A percentile compares a stretch with the other conserved stretches of the same genome.
These are phyloP conservation scores for Alloplasta piceator DNA, from an alignment of 2,888 invertebrate species.

Conservation along the genomic window DNA sequence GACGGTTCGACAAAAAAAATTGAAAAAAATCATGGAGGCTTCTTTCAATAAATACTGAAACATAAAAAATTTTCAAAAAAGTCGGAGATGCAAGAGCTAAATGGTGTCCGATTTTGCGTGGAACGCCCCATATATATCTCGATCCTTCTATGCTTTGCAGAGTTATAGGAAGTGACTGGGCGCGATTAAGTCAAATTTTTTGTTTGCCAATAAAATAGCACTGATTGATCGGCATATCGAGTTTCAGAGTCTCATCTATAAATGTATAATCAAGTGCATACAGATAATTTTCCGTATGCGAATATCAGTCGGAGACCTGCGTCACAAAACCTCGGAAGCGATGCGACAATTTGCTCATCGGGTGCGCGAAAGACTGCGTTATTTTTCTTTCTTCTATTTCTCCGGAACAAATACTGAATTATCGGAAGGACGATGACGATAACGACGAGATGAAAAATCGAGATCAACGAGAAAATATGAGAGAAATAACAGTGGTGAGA, in stretches of 20 bases:
- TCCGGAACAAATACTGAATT: conserved; percentile 29
- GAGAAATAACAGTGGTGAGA: conserved; percentile 33
- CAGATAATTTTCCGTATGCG: not conserved
- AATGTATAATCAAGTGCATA: conserved; percentile 11
- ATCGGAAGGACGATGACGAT: not conserved
- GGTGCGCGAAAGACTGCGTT: conserved; percentile 12
- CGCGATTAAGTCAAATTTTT: conserved; percentile 33
- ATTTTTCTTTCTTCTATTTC: conserved; percentile 26
- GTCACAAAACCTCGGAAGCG: conserved; percentile 20
- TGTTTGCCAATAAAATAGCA: conserved; percentile 39
- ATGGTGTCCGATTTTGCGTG: too few species aligned
- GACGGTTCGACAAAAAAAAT: too few species aligned
- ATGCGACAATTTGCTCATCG: conserved; percentile 52
- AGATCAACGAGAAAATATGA: conserved; percentile 39
- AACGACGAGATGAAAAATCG: not conserved
- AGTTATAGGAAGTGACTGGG: not conserved
- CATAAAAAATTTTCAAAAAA: too few species aligned
- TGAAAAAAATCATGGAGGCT: too few species aligned
- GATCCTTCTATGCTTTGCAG: not conserved
- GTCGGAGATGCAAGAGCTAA: too few species aligned
- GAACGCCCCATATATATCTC: not conserved
- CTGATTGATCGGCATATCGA: conserved; percentile 45
- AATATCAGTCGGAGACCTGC: not conserved
- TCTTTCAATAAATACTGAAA: too few species aligned
- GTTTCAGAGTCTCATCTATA: not conserved